Evolutionary conservation across 2,797 vertebrate species (phyloP).

Genomic region (Fistularia tabacaria): DNA sequence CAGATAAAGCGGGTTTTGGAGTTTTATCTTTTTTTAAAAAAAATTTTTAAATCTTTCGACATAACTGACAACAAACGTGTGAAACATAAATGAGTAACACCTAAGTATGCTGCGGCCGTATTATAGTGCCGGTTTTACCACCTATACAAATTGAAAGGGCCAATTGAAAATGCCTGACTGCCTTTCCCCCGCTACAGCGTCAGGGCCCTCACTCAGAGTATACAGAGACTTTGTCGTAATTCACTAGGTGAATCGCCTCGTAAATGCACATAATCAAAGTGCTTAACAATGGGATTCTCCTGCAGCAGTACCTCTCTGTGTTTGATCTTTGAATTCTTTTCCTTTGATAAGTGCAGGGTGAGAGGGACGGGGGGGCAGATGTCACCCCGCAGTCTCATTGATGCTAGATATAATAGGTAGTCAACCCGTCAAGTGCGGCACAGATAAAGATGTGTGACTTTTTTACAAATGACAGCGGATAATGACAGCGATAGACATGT

Average conservation of each 20-base stretch:
- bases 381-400: too few relatives aligned
- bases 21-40: too few relatives aligned
- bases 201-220: background rate
- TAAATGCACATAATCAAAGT: slow-evolving; percentile 30
- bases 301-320: background rate
- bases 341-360: slow-evolving; percentile 1
- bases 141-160: slow-evolving; percentile 23
- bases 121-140: too few relatives aligned
- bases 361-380: slow-evolving; percentile 2
- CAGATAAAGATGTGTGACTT: slow-evolving; percentile 3
- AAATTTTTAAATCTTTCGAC: too few relatives aligned
- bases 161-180: slow-evolving; percentile 30
- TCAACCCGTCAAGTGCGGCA: background rate
- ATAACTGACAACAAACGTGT: too few relatives aligned
- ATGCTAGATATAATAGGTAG: background rate
- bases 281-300: slow-evolving; percentile 1
- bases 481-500: background rate
- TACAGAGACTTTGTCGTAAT: slow-evolving; percentile 5
- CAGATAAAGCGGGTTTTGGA: too few relatives aligned
- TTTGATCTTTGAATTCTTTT: slow-evolving; percentile 12
- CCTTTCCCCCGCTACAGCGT: slow-evolving; percentile 2
- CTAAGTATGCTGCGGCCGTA: too few relatives aligned
- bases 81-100: too few relatives aligned
- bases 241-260: slow-evolving; percentile 17
- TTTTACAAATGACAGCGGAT: slow-evolving; percentile 4